Evolutionary conservation across 1,140 invertebrate genomes (phyloP).

Genomic region (Portunus trituberculatus): DNA sequence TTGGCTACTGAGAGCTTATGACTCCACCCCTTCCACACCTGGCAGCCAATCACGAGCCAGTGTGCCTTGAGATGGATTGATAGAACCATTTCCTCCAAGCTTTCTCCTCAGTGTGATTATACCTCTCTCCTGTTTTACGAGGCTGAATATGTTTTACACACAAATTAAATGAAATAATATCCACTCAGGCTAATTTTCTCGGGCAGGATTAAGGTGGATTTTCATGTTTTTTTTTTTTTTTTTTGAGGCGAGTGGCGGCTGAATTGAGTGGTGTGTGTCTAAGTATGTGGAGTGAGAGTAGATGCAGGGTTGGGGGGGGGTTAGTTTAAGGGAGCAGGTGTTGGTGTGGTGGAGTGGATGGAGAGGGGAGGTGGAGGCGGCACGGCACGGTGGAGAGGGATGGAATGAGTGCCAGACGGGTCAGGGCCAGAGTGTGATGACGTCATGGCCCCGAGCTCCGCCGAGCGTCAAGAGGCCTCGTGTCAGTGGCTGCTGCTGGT

Average conservation of each 20-base stretch:
- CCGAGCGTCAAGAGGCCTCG: not conserved
- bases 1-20: not conserved
- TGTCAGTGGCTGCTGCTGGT: not conserved
- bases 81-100: slow-evolving; percentile 1
- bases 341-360: not conserved
- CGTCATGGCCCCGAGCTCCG: not conserved
- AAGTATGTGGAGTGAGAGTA: not conserved
- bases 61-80: slow-evolving; percentile 10
- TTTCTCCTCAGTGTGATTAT: not conserved
- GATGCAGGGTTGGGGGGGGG: not conserved
- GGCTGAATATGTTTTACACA: not conserved
- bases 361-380: not conserved
- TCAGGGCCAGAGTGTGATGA: not conserved
- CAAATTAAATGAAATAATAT: slow-evolving; percentile 16
- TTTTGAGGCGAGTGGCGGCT: too few species aligned
- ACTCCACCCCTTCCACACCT: not conserved
- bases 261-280: too few species aligned
- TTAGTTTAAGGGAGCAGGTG: not conserved
- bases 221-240: not conserved
- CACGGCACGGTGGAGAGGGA: not conserved
- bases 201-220: not conserved
- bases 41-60: not conserved
- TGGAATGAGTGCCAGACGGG: not conserved
- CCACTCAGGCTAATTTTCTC: not conserved
- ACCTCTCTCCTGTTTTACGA: not conserved